Evolutionary conservation across 2,113 vertebrate species (phyloP), one percentile per base, ranked within the genome.

Genomic region (Colaptes auratus): DNA sequence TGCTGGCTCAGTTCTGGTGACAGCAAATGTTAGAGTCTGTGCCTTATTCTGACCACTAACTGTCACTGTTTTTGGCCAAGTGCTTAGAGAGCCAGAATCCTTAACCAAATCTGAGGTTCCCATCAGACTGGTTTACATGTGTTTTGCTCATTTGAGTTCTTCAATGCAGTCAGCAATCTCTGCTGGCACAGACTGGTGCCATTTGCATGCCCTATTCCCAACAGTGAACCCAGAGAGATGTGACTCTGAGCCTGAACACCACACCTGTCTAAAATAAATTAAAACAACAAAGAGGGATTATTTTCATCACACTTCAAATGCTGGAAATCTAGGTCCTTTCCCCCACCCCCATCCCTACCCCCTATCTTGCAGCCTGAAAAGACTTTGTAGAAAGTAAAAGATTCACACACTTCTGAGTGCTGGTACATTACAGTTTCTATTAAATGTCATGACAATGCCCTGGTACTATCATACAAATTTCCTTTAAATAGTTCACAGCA

Each of bases 61-160:
- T 15, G 35, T 11, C 3, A 1, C 4, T 87, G 50, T 6, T 76
- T 90, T 78, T 66, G n/a, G 46, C 77, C 91, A 94, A 92, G 27
- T 33, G 59, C 83, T 85, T 70, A 79, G 71, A 79, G 52, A 87
- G 77, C 35, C 74, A 85, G 24, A 55, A 75, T 35, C 55, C 75
- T 82, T 50, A 75, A 92, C 59, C 70, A 81, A 90, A 90, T 35
- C 70, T 71, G 33, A 82, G 82, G 80, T 80, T 95, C 84, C 89
- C 86, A 80, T 56, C 71, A 59, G 70, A 63, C 27, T 36, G 44
- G 12, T 84, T 90, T 79, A 77, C 30, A 50, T 0, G 0, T 70
- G 71, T 94, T 94, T 66, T 85, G 50, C 46, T 89, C 71, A 16
- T 85, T 92, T 96, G 46, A 82, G 94, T 75, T 50, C 53, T 50